Conservation (phyloP, 2,888 invertebrate species). For the Caenorhabditis sp. region DNA sequence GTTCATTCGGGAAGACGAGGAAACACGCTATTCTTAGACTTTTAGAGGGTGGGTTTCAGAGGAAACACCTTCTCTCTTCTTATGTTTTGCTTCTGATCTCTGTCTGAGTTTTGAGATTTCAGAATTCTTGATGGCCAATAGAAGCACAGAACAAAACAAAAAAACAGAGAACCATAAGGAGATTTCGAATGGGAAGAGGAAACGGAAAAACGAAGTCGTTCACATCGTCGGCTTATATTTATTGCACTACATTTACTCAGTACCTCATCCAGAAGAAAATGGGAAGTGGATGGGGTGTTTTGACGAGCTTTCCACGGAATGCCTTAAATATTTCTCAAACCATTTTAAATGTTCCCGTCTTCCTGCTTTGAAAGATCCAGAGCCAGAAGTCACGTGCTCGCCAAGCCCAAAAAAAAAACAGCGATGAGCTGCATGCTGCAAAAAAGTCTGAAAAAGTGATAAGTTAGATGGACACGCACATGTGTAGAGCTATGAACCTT, state of each 20-base stretch:
- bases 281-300: slow-evolving; percentile 38
- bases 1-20: background rate
- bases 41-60: background rate
- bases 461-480: slow-evolving; percentile 12
- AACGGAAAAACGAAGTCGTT: slow-evolving; percentile 24
- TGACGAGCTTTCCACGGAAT: slow-evolving; percentile 25
- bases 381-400: background rate
- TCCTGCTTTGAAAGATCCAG: too few species aligned
- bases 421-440: slow-evolving; percentile 9
- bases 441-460: slow-evolving; percentile 15
- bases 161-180: slow-evolving; percentile 31
- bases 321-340: slow-evolving; percentile 2
- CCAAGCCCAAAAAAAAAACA: slow-evolving; percentile 19
- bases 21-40: slow-evolving; percentile 19
- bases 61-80: slow-evolving; percentile 9
- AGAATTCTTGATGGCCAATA: background rate
- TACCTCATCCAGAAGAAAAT: slow-evolving; percentile 8
- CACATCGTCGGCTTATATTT: slow-evolving; percentile 53
- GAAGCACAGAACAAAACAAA: too few species aligned
- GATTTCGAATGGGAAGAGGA: slow-evolving; percentile 11
- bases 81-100: slow-evolving; percentile 38
- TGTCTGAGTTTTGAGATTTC: slow-evolving; percentile 26
- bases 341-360: slow-evolving; percentile 4
- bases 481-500: slow-evolving; percentile 40
- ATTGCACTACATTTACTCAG: slow-evolving; percentile 48